Base-by-base conservation (phyloP, 2,797 vertebrate species). In the Spatula clypeata region DNA sequence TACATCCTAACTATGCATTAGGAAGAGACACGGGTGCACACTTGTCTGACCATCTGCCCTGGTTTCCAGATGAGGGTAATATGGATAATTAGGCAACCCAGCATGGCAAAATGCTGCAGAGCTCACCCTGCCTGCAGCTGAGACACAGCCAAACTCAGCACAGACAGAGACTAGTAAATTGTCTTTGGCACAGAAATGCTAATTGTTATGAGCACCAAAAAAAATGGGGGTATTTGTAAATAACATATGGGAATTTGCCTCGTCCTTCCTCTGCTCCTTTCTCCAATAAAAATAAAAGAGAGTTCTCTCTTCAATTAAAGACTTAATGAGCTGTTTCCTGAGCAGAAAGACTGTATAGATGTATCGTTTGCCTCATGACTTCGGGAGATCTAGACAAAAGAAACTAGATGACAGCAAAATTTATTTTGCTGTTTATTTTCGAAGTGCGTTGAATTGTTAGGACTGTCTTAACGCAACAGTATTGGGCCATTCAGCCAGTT, bases 351-450 rank as follows among this genome's bases (percentile, higher is more conserved):
- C 15, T 29, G 5, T 55, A 13, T 44, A 4, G 36, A 36, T 34
- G 26, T 1, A 69, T 53, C 1, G 79, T 72, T 67, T 40, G 61
- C 27, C 55, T 67, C 1, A 1, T 71, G 23, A 55, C 60, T 89
- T 31, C 32, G 21, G n/a, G 34, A 54, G 7, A 66, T 51, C 51
- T 84, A 15, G n/a, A 70, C 55, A 79, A 87, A 95, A n/a, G 24
- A 87, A 91, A 14, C 17, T 84, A 76, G n/a, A 9, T 79, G 71
- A 84, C 13, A 76, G n/a, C 38, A n/a, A 70, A 87, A 47, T 12
- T 75, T 69, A 47, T 42, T 90, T 92, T 86, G 23, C n/a, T 70
- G 6, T 65, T 92, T 87, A 23, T 85, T 95, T 86, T 81, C 31
- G 12, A 51, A 85, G 64, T 2, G 5, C 32, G 13, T 54, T 70